These are phyloP conservation scores for Stenodema calcarata DNA, from an alignment of 2,888 invertebrate genomes.

Conservation along the genomic window DNA sequence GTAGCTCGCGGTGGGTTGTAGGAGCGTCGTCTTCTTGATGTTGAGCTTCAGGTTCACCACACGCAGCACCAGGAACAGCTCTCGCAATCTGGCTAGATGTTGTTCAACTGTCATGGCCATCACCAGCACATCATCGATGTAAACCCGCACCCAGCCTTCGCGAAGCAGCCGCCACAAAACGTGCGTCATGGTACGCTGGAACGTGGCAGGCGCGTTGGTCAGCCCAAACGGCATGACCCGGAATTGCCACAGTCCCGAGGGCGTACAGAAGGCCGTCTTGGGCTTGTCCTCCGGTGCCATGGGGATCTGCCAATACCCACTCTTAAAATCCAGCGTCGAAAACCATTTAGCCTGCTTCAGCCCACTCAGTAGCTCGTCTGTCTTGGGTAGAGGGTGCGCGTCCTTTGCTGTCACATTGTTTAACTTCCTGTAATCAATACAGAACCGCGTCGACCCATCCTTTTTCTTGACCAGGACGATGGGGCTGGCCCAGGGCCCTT, in stretches of 20 bases:
- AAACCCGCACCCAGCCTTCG: neutral
- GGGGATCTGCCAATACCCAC: slow-evolving; percentile 2
- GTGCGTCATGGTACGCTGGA: neutral
- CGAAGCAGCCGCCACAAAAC: neutral
- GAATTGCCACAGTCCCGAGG: neutral
- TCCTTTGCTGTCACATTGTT: slow-evolving; percentile 56
- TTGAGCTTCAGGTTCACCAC: neutral
- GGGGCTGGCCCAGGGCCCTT: slow-evolving; percentile 60
- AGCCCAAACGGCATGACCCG: neutral
- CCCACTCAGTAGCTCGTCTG: neutral
- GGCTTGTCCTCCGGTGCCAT: neutral
- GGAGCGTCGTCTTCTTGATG: neutral
- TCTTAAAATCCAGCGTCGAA: neutral
- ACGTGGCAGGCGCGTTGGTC: neutral
- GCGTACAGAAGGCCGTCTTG: neutral
- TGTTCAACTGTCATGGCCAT: too few relatives aligned
- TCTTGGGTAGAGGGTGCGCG: too few relatives aligned
- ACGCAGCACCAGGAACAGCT: neutral
- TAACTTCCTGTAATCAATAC: slow-evolving; percentile 60
- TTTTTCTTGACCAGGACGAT: slow-evolving; percentile 58
- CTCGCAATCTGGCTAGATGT: too few relatives aligned
- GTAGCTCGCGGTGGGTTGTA: neutral
- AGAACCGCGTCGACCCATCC: too few relatives aligned
- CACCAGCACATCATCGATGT: slow-evolving; percentile 7
- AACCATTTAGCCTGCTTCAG: neutral